A percentile compares a stretch with the other conserved stretches of the same genome.
Evolutionary conservation across 92 coral and sea anemone species (phyloP).

Genomic region (Zoanthus sansibaricus): DNA sequence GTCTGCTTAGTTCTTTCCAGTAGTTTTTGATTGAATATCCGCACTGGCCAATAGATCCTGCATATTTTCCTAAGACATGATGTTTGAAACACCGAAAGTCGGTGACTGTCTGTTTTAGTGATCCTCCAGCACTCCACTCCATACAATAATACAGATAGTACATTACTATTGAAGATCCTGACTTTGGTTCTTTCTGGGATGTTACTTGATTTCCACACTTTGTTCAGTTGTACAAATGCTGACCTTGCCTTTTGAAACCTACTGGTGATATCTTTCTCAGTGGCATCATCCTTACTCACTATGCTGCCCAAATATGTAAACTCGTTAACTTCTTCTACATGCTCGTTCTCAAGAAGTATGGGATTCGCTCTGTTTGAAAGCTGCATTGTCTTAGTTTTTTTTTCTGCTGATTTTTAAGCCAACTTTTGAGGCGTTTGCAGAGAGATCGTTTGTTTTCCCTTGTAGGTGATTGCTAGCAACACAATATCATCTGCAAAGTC

Average conservation of each 20-base stretch:
- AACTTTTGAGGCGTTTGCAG: not conserved
- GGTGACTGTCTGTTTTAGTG: constrained; percentile 1
- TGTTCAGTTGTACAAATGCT: not conserved
- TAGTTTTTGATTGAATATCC: no score
- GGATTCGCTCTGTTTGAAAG: no score
- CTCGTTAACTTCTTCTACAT: not conserved
- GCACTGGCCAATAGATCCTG: not conserved
- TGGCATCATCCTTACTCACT: constrained; percentile 1
- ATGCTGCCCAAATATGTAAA: constrained; percentile 14
- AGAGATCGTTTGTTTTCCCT: not conserved
- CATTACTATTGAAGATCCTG: no score
- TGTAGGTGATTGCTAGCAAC: not conserved
- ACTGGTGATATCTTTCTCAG: not conserved
- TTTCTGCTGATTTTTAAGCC: no score
- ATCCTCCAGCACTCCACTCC: no score
- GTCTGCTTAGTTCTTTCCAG: no score
- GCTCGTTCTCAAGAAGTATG: no score
- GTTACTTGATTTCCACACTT: not conserved
- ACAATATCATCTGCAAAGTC: not conserved
- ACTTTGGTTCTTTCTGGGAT: not conserved
- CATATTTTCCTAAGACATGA: constrained; percentile 9
- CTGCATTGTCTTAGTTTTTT: no score
- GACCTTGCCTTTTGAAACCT: constrained; percentile 3
- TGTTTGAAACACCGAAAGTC: constrained; percentile 1
- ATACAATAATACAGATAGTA: no score